Conservation (phyloP, 2,113 vertebrate genomes). For the Motacilla tschutschensis region DNA sequence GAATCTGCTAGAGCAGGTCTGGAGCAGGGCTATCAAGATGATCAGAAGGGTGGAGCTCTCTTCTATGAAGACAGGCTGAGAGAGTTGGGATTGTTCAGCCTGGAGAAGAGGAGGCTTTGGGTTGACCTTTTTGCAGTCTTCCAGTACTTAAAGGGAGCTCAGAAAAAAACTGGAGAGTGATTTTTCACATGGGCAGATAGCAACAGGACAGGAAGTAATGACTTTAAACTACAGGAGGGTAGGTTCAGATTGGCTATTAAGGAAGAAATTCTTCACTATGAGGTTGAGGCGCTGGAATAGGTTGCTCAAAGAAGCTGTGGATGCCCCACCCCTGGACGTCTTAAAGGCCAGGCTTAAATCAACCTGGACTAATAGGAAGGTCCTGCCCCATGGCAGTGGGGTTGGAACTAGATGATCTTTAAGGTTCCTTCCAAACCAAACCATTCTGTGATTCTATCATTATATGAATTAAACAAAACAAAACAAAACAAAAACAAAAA, state of each 20-base stretch:
- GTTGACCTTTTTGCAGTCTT: background rate
- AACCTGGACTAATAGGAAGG: background rate
- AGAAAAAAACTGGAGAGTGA: background rate
- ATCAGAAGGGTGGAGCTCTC: background rate
- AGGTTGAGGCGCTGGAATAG: background rate
- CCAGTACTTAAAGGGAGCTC: background rate
- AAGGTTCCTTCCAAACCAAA: background rate
- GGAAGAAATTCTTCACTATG: background rate
- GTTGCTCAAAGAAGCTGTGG: background rate
- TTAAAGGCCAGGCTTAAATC: background rate
- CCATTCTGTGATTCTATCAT: background rate
- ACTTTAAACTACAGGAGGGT: background rate
- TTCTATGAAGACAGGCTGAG: background rate
- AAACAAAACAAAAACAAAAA: too few relatives aligned
- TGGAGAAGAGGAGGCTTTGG: background rate
- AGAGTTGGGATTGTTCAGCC: background rate
- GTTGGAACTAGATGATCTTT: background rate
- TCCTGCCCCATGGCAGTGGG: background rate
- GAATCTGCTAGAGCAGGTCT: background rate
- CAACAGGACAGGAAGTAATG: background rate
- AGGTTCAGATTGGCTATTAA: background rate
- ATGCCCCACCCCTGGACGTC: fast-evolving
- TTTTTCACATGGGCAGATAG: background rate
- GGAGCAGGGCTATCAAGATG: background rate
- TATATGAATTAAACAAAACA: background rate